Conservation (phyloP, 2,113 vertebrate genomes). For the Manacus vitellinus region DNA sequence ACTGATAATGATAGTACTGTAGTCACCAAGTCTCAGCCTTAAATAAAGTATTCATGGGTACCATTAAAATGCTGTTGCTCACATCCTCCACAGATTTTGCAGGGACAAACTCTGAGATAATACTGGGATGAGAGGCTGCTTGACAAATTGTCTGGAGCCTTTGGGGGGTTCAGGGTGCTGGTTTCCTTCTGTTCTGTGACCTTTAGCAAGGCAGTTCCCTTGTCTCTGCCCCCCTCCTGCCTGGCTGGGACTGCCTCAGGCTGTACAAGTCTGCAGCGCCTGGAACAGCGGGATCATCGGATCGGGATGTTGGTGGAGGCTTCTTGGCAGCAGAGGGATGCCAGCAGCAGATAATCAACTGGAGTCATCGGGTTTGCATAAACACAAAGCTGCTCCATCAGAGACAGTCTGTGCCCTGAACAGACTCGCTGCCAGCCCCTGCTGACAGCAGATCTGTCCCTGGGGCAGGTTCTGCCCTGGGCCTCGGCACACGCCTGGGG, state of each 20-base stretch:
- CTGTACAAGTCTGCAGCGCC: not conserved
- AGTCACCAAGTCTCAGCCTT: conserved; percentile 5
- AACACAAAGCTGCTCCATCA: not conserved
- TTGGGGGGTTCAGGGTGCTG: not conserved
- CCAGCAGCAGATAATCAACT: not conserved
- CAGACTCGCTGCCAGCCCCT: not conserved
- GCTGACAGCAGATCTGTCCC: not conserved
- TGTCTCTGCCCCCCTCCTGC: not conserved
- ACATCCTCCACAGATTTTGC: not conserved
- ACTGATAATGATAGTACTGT: conserved; percentile 11
- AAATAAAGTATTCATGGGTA: conserved; percentile 34
- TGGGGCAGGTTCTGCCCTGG: not conserved
- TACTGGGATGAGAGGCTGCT: not conserved
- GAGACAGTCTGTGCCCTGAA: not conserved
- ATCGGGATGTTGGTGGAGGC: not conserved
- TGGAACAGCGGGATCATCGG: not conserved
- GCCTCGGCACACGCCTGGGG: not conserved
- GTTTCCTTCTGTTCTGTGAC: not conserved
- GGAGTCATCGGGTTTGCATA: not conserved
- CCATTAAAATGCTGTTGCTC: conserved; percentile 12
- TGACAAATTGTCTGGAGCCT: not conserved
- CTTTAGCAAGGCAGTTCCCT: not conserved
- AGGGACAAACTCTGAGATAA: not conserved
- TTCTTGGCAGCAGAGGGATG: conserved; percentile 2
- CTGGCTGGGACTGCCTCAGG: not conserved